Evolutionary conservation across 2,888 invertebrate species (phyloP), one percentile per base, ranked within the genome.

Genomic region (Hemithea aestivaria): DNA sequence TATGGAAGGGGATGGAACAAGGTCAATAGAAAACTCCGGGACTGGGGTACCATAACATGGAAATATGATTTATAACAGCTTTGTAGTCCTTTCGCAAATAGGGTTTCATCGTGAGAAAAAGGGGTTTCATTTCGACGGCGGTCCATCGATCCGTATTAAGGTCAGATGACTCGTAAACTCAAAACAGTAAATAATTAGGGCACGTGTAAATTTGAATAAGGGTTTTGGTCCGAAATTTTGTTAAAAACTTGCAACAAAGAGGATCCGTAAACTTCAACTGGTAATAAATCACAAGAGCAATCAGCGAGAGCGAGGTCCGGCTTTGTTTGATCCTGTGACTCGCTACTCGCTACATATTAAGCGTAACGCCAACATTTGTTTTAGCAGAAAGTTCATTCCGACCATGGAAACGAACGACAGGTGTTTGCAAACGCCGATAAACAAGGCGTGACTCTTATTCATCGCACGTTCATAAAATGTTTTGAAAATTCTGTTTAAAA

Each of bases 81-180:
- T 57, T 50, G 48, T 53, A 52, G 34, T 37, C 21, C n/a, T 48
- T 51, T 40, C 31, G 33, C 29, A 34, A 33, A 45, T 35, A 42
- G 49, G 58, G 58, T 58, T 51, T 51, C 51, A 66, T 50, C 65
- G 62, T 65, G 66, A 61, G 72, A 67, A 72, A 72, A 67, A 57
- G 55, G 54, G 45, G 57, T 56, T 45, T 32, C 46, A 31, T 56
- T 31, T 40, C 35, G 45, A 47, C 45, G 45, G 35, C 39, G 29
- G 32, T 38, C 45, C 61, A 63, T 66, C 56, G 59, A 66, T 60
- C 53, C 48, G 51, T 48, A 58, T 60, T 54, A 52, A 56, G 54
- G 45, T 58, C 54, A 35, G 53, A 60, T 56, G 53, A 60, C 56
- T 61, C 57, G 56, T 47, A 55, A 65, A 61, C 53, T 55, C 40